Base-by-base conservation (phyloP, 2,797 vertebrate species). In the Tapera naevia region DNA sequence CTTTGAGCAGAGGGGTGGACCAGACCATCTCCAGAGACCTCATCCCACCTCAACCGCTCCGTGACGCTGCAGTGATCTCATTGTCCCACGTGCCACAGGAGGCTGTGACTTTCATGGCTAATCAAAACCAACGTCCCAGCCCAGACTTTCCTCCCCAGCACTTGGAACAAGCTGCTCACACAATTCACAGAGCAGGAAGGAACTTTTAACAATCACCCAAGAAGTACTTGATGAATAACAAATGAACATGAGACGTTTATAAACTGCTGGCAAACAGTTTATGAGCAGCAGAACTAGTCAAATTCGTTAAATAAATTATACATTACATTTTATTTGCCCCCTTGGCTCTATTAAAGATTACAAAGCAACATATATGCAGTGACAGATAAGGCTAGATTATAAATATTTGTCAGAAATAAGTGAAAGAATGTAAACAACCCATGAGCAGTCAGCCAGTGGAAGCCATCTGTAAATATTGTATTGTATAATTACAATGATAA, bases 401-500 rank as follows among this genome's bases (percentile, higher is more conserved):
- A 74, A 86, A 50, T 74, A 81, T 54, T 53, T 80, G 24, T 89
- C 83, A 81, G 79, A 95, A 91, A 66, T 17, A 85, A 79, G 30
- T n/a, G 39, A 58, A 88, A 69, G 83, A 66, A 46, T 92, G 43
- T 58, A 73, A 85, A 53, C 23, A 45, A 72, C 22, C 78, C 23
- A 11, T 23, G 25, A 89, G 25, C 27, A 85, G 43, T 51, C 58
- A 92, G 60, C 30, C 78, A 87, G 64, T 60, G 67, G 74, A 73
- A 91, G 48, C n/a, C 56, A 76, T 74, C 66, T 86, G 70, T 66
- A 95, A 93, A 76, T 60, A 45, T 9, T n/a, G 57, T 19, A 50
- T 56, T 76, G 76, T 58, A 24, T 66, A 87, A 84, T 92, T 93
- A 79, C 30, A 62, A 35, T 88, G 46, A 93, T 61, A 79, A 94